Evolutionary conservation across 2,888 invertebrate genomes (phyloP).

Genomic region (Phyto melanocephala): DNA sequence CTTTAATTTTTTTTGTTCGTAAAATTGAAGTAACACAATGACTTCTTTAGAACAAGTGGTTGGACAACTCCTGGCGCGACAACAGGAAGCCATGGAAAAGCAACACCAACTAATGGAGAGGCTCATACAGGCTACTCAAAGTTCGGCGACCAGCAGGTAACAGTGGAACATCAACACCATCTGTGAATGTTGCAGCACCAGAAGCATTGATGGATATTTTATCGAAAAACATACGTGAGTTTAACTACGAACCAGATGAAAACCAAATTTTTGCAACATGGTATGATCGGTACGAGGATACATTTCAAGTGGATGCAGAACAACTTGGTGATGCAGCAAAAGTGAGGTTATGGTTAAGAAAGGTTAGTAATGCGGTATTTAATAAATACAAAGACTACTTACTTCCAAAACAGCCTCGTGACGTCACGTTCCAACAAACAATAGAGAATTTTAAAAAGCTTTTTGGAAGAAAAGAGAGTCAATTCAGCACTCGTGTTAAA

Average conservation of each 20-base stretch:
- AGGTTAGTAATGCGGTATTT: constrained; percentile 8
- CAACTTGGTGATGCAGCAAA: constrained; percentile 45
- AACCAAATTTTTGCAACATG: constrained; percentile 8
- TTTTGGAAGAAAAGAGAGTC: constrained; percentile 31
- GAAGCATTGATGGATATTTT: constrained; percentile 30
- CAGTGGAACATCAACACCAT: not conserved
- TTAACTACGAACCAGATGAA: constrained; percentile 32
- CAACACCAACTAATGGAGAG: too few relatives aligned
- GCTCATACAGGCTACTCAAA: not conserved
- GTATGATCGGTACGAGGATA: constrained; percentile 36
- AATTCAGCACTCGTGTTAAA: constrained; percentile 15
- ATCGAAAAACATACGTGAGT: constrained; percentile 31
- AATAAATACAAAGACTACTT: constrained; percentile 44
- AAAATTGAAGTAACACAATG: not conserved
- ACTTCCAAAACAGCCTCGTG: constrained; percentile 36
- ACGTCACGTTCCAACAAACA: constrained; percentile 32
- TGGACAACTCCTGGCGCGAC: constrained; percentile 8
- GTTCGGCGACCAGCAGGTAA: not conserved
- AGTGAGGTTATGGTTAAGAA: constrained; percentile 37
- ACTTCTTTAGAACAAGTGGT: constrained; percentile 18
- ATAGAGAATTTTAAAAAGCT: constrained; percentile 11
- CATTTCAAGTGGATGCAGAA: constrained; percentile 19
- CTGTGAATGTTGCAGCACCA: not conserved
- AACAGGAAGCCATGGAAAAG: constrained; percentile 36
- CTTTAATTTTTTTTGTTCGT: not conserved